A percentile compares a stretch with the other conserved stretches of the same genome.
Conservation (phyloP, 2,888 invertebrate genomes). For the Hoplodrina blanda region DNA sequence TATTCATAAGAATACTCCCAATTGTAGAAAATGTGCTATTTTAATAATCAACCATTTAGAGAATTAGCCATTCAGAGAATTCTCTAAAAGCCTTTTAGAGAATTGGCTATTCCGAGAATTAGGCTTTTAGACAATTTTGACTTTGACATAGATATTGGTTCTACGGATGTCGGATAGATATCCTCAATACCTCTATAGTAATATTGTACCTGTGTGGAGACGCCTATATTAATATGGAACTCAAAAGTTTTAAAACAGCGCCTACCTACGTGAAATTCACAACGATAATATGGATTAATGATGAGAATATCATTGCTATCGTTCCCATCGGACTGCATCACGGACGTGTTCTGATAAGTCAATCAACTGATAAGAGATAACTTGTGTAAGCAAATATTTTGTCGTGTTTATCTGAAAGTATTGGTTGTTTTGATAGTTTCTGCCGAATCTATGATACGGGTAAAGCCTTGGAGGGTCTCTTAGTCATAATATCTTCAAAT, state of each 20-base stretch:
- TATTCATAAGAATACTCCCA: too few relatives aligned
- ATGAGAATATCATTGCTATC: slow-evolving; percentile 31
- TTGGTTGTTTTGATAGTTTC: slow-evolving; percentile 20
- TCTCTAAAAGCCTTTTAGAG: too few relatives aligned
- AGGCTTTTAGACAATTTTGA: too few relatives aligned
- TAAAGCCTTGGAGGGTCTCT: neutral
- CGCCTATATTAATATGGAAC: neutral
- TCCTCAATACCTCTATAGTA: too few relatives aligned
- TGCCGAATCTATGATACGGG: neutral
- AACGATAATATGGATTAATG: slow-evolving; percentile 5
- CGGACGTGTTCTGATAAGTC: slow-evolving; percentile 62
- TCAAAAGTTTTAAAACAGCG: neutral
- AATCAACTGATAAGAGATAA: slow-evolving; percentile 68
- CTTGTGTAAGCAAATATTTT: slow-evolving; percentile 51
- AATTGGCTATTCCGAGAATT: too few relatives aligned
- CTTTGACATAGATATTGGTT: too few relatives aligned
- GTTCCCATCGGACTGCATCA: slow-evolving; percentile 26
- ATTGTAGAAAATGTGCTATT: too few relatives aligned
- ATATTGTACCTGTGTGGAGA: too few relatives aligned
- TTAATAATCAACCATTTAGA: too few relatives aligned
- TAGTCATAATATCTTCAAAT: neutral
- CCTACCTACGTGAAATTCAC: neutral
- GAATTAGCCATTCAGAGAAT: too few relatives aligned
- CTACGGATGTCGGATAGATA: too few relatives aligned
- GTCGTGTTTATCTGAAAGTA: slow-evolving; percentile 48